Conservation (phyloP, 2,113 vertebrate genomes). For the Leucosticte australis region DNA sequence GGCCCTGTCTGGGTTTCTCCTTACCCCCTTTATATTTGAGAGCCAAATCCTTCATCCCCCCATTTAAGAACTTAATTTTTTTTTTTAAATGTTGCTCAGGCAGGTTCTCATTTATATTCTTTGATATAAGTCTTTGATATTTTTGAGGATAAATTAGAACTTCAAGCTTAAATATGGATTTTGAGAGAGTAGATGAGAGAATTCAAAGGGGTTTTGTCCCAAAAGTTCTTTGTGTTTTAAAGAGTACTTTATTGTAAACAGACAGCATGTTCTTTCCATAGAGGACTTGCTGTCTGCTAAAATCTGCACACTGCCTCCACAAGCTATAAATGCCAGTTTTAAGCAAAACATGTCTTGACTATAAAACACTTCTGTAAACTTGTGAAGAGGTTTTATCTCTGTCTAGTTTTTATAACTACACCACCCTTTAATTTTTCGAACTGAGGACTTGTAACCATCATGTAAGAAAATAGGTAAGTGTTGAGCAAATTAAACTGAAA, state of each 20-base stretch:
- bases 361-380: slow-evolving; percentile 26
- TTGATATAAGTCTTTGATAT: neutral
- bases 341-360: slow-evolving; percentile 3
- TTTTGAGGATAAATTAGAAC: neutral
- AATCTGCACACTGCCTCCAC: neutral
- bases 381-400: slow-evolving; percentile 1
- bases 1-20: neutral
- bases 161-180: neutral
- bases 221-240: neutral
- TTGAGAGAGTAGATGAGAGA: neutral
- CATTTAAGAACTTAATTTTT: neutral
- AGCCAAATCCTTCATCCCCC: neutral
- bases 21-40: neutral
- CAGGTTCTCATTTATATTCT: neutral
- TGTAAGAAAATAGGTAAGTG: neutral
- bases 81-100: neutral
- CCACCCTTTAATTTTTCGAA: slow-evolving; percentile 20
- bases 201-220: neutral
- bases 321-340: slow-evolving; percentile 42
- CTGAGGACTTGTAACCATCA: neutral
- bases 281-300: neutral
- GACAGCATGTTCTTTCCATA: neutral
- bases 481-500: neutral
- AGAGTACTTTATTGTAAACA: neutral
- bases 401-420: neutral